Evolutionary conservation across 2,888 invertebrate species (phyloP).

Genomic region (Ormyrus rosae): DNA sequence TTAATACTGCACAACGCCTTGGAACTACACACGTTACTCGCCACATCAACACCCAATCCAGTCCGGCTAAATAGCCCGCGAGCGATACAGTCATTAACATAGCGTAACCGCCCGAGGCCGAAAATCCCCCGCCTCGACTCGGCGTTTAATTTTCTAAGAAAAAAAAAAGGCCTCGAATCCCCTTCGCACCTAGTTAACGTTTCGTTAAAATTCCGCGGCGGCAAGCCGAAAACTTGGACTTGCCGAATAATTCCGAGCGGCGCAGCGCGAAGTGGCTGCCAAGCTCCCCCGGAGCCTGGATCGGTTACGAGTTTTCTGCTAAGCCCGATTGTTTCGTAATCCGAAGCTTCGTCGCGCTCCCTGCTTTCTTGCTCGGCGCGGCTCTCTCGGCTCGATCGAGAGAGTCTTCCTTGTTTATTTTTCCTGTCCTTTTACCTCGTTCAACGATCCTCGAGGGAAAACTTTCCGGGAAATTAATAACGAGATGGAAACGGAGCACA

Average conservation of each 20-base stretch:
- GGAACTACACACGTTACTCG: too few relatives aligned
- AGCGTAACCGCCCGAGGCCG: background rate
- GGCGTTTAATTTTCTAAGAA: background rate
- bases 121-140: background rate
- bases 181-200: conserved; percentile 16
- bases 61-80: background rate
- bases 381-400: background rate
- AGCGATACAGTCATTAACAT: conserved; percentile 18
- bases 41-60: background rate
- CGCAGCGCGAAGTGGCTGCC: background rate
- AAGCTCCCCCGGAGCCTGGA: conserved; percentile 6
- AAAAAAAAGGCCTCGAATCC: too few relatives aligned
- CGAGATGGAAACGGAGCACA: too few relatives aligned
- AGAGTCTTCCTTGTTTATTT: background rate
- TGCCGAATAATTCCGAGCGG: background rate
- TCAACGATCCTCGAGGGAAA: too few relatives aligned
- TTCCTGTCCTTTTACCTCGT: background rate
- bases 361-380: background rate
- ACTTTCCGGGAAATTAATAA: too few relatives aligned
- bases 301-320: conserved; percentile 34
- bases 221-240: background rate
- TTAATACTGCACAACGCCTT: too few relatives aligned
- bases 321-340: conserved; percentile 40
- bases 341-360: conserved; percentile 15
- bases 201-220: background rate